Evolutionary conservation across 2,113 vertebrate genomes (phyloP), one percentile per base, ranked within the genome.

Genomic region (Ciconia boyciana): DNA sequence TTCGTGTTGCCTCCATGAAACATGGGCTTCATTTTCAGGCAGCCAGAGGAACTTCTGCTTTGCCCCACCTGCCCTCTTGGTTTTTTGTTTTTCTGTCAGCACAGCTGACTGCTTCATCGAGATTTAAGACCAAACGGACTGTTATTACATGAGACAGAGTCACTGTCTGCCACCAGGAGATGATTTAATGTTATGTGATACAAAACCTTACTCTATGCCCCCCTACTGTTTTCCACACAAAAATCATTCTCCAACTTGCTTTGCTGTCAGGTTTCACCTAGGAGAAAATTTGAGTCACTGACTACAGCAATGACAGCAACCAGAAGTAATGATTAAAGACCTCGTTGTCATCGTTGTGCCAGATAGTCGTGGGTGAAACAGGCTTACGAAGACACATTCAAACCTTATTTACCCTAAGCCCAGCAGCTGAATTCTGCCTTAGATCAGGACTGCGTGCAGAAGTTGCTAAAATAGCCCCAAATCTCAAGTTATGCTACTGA

Each of bases 161-260:
- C 95, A 92, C 94, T 90, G 93, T 96, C 96, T 96, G 91, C 91
- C 96, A 96, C 97, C 91, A 91, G 96, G 94, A 97, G 96, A 96
- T 94, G 84, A 84, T 96, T 87, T 96, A 94, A 97, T 97, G 91
- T 89, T 97, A 96, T 97, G 91, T 97, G 96, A 96, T 97, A 95
- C 87, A 70, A 93, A 97, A 41, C 89, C 95, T 93, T 92, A 94
- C 94, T 95, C 93, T 90, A n/a, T 78, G 79, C 87, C 89, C 90
- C 85, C 96, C 92, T 90, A 57, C 88, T 89, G 95, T 89, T 96
- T 97, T 93, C 95, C 84, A 65, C 85, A 87, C 93, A 94, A 96
- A 95, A 96, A 95, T 93, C 82, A 86, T 93, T 94, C 68, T 94
- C 82, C 92, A 71, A 77, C 82, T 90, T 94, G 55, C 74, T 85